Evolutionary conservation across 2,888 invertebrate genomes (phyloP), one percentile per base, ranked within the genome.

Genomic region (Lasioglossum morio): DNA sequence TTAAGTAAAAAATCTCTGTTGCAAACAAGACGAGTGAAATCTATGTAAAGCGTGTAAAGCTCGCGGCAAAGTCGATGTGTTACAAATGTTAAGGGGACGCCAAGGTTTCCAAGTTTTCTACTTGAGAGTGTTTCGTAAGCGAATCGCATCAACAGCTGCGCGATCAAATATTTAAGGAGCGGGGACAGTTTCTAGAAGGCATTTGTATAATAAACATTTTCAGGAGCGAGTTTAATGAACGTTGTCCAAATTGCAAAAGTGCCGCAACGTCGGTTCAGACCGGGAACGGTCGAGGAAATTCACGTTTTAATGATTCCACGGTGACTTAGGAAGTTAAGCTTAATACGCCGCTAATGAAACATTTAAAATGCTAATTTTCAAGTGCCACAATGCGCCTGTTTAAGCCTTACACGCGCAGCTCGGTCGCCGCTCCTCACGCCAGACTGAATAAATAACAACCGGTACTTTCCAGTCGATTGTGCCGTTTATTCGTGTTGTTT

Each of bases 321-420:
- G 27, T 46, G 72, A 63, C 70, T 57, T 72, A 75, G 63, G 84
- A 84, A 84, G 78, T 85, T 75, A 78, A 79, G 84, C 84, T 72
- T 75, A 78, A 85, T 84, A 78, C 34, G 37, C 57, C 37, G 84
- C 79, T 84, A 85, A 85, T 79, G 84, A 79, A 84, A 79, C 84
- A 85, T 84, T 84, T 72, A 34, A 78, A 84, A 85, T 84, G 84
- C 84, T 85, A 85, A 85, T 85, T 75, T 84, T 76, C 84, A 72
- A 57, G 72, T 79, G 84, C 60, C 78, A 37, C 63, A 19, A 66
- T 30, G 57, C 72, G 53, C 4, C 72, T 10, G 53, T n/a, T 66
- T 79, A 53, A 48, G 72, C 63, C 72, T 72, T 66, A 46, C 63
- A 23, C 78, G 48, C 34, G 43, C 60, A 40, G 43, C 72, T 72